Base-by-base conservation (phyloP, 2,888 invertebrate species). In the Julus scandinavius region DNA sequence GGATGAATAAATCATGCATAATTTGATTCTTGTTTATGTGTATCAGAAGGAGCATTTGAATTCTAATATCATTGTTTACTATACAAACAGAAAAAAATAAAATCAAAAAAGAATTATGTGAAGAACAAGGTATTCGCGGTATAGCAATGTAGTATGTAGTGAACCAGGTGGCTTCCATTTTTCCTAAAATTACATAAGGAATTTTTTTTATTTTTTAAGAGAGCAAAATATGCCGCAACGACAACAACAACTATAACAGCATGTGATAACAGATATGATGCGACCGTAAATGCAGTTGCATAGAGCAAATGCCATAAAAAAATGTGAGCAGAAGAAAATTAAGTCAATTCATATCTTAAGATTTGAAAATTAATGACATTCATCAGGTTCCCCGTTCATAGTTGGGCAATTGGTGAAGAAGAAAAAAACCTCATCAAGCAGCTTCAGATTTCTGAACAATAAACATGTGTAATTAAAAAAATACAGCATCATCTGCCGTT, bases 401-500 rank as follows among this genome's bases (percentile, higher is more conserved):
- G n/a, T 63, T 63, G 72, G 72, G 72, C 63, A 63, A n/a, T 4
- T 20, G 63, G 20, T 20, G 63, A 63, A 20, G 49, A 49, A 63
- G 20, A 29, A 72, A 72, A 63, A 17, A 63, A 72, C 6, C 72
- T 72, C 72, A 72, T 72, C 72, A 72, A 72, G 72, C 72, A 20
- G 72, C 72, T 29, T 72, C 72, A 11, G 9, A 72, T 72, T 72
- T 72, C 72, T 29, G 72, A 72, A 72, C 20, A 72, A 72, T 72
- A 72, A 72, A 72, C 29, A 29, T 20, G 63, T 29, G 72, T 72
- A 72, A 72, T 72, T 72, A 72, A 72, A 72, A 49, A 54, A 72
- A 72, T 72, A 72, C 72, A 29, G 72, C 72, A 72, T 72, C 72
- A 72, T 72, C 72, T 72, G 72, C 72, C 72, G 72, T 72, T 72